Percentiles rank a stretch among this genome's conserved stretches.
These are phyloP conservation scores for Zelleria hepariella DNA, from an alignment of 2,888 invertebrate species.

Conservation along the genomic window DNA sequence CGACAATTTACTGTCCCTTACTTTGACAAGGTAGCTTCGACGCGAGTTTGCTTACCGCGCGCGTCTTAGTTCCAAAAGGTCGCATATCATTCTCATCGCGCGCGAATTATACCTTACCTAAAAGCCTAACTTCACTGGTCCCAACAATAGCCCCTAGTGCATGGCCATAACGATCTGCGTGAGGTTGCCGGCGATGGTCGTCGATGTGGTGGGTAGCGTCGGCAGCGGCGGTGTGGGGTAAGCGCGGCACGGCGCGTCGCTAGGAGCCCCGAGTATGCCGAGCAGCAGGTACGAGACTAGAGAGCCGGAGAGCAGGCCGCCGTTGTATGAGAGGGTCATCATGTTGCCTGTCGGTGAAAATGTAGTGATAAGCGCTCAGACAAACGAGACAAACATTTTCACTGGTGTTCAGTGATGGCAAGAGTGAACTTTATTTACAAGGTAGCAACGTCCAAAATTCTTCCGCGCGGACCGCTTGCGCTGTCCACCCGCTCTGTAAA, in stretches of 20 bases:
- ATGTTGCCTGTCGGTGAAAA: conserved; percentile 80
- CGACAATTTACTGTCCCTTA: too few species aligned
- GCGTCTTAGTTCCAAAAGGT: too few species aligned
- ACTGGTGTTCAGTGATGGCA: too few species aligned
- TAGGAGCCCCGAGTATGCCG: conserved; percentile 71
- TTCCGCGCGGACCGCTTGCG: too few species aligned
- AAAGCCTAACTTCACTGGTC: too few species aligned
- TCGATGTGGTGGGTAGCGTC: conserved; percentile 31
- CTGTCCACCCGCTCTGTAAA: too few species aligned
- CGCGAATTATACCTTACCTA: too few species aligned
- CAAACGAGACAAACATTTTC: neutral
- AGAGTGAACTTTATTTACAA: too few species aligned
- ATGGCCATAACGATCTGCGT: conserved; percentile 19
- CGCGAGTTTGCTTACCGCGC: too few species aligned
- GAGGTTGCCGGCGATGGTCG: conserved; percentile 23
- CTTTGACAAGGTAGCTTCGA: too few species aligned
- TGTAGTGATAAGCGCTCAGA: neutral
- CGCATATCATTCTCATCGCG: too few species aligned
- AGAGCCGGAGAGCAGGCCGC: conserved; percentile 88
- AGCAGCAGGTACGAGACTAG: conserved; percentile 86
- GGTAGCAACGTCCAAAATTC: too few species aligned
- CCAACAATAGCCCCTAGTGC: neutral
- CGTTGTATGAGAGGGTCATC: conserved; percentile 93
- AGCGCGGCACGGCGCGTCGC: conserved; percentile 57
- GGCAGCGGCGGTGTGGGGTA: conserved; percentile 56